Percentiles rank a stretch among this genome's conserved stretches.
Conservation (phyloP, 2,113 vertebrate genomes). For the Salminus brasiliensis region DNA sequence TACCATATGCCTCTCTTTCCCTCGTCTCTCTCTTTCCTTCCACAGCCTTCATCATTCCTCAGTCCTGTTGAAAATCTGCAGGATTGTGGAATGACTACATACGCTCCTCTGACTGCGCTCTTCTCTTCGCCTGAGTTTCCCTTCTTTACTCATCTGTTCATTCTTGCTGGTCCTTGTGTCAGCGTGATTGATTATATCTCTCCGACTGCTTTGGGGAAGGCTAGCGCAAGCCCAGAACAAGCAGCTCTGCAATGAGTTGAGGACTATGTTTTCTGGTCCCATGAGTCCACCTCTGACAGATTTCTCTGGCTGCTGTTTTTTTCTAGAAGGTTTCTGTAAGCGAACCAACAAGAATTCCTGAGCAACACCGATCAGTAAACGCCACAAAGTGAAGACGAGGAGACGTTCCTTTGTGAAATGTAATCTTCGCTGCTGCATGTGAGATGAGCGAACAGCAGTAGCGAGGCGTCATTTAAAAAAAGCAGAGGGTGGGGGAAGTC, state of each 20-base stretch:
- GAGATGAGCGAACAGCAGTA: neutral
- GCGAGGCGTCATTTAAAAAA: conserved; percentile 4
- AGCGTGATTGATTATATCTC: neutral
- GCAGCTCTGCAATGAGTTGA: neutral
- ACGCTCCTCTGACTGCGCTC: too few relatives aligned
- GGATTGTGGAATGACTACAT: conserved; percentile 1
- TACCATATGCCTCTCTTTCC: neutral
- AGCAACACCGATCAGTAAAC: neutral
- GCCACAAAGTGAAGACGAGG: neutral
- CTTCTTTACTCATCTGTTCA: neutral
- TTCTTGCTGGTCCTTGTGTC: neutral
- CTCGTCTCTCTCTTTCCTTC: conserved; percentile 3
- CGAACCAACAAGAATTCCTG: neutral
- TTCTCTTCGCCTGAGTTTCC: conserved; percentile 5
- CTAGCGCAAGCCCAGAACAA: neutral
- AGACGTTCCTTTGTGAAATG: neutral
- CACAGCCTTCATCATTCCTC: conserved; percentile 10
- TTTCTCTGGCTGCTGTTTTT: neutral
- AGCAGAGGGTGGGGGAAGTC: neutral
- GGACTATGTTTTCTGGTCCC: neutral
- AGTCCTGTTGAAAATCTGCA: neutral
- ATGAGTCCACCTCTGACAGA: conserved; percentile 2
- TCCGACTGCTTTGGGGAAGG: neutral
- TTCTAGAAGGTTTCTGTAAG: neutral
- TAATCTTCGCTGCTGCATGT: neutral